Percentiles rank a stretch among this genome's conserved stretches.
phyloP scores from a whole-genome alignment of 2,888 invertebrate species.

The Helobdella robusta region DNA sequence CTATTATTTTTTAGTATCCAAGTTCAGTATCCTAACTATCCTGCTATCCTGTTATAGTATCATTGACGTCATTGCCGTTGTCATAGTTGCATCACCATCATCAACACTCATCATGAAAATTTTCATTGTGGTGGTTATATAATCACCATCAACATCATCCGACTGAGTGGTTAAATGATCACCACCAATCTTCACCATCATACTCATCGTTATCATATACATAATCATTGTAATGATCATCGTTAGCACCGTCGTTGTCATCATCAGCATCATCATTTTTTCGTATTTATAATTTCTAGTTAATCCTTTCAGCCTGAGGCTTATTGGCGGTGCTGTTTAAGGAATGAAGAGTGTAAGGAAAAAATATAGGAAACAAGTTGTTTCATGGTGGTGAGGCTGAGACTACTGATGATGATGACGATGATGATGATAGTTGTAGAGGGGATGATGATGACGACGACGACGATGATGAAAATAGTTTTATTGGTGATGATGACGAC shows the following conservation, averaged over 20 bases:
- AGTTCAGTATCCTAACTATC: too few species aligned
- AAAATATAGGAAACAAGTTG: too few species aligned
- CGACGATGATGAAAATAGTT: constrained; percentile 6
- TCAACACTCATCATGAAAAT: too few species aligned
- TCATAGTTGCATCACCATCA: too few species aligned
- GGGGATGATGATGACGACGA: background rate
- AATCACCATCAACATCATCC: constrained; percentile 14
- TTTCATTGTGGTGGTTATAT: too few species aligned
- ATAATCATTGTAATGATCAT: background rate
- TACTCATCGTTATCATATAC: background rate
- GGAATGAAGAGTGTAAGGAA: too few species aligned
- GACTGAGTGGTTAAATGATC: too few species aligned
- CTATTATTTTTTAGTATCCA: too few species aligned
- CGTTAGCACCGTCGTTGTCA: constrained; percentile 12
- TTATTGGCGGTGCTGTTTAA: too few species aligned
- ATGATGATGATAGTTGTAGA: background rate
- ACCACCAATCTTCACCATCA: constrained; percentile 7
- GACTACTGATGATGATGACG: background rate
- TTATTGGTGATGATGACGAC: background rate
- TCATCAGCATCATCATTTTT: constrained; percentile 9
- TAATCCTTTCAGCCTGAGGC: too few species aligned
- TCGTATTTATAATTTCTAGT: background rate
- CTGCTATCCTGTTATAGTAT: too few species aligned
- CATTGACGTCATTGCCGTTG: too few species aligned
- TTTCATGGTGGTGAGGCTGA: background rate